Base-by-base conservation (phyloP, 2,113 vertebrate species). In the Aegithalos caudatus region DNA sequence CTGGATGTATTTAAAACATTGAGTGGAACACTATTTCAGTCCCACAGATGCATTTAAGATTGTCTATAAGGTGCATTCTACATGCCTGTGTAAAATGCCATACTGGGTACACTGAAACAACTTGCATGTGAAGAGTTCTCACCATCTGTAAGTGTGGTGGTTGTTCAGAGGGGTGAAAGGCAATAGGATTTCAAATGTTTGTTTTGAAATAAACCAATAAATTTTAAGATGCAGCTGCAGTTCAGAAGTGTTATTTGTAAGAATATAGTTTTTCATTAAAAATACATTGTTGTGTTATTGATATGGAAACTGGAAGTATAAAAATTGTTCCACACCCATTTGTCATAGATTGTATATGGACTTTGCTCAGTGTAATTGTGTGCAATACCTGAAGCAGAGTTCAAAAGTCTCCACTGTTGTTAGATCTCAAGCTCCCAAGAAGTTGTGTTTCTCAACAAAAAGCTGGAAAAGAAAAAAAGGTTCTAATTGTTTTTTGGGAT, bases 311-410 rank as follows among this genome's bases (percentile, higher is more conserved):
- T 18, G 18, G 47, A 80, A 85, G 48, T 73, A 91, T 81, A 78
- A 91, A 74, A 83, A 64, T 77, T 69, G 73, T 94, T 82, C 92
- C 95, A 83, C 38, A 29, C 33, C 79, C 79, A 0, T 90, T 69
- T 5, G n/a, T 95, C 88, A 74, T 14, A 51, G 44, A 53, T 35
- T 79, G 27, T 78, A 48, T 31, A 58, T 42, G 95, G 96, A 97
- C 97, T 97, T 97, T 97, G 96, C 84, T 76, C 93, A 12, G 47
- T 45, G 48, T 78, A 73, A 73, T 58, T 85, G 78, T 67, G n/a
- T 48, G 22, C 8, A 45, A 57, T 76, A 80, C 54, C 60, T 67
- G 77, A 84, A 86, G 86, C 17, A 67, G 56, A 92, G 95, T 91
- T 94, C 94, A 71, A 92, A 94, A 93, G 96, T 92, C 93, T 65